phyloP scores from a whole-genome alignment of 2,113 vertebrate species.

The Tringa solitaria region DNA sequence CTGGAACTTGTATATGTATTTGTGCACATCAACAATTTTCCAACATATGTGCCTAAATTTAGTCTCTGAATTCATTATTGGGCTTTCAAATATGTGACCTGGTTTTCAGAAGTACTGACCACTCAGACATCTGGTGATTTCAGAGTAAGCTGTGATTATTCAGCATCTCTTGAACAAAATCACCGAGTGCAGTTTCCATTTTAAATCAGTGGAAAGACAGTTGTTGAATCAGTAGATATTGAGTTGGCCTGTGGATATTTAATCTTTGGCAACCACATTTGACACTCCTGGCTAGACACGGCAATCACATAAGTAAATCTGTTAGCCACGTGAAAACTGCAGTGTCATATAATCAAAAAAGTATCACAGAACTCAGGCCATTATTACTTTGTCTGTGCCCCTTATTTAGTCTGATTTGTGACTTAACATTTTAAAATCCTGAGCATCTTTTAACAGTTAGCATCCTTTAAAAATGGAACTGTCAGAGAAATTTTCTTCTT shows the following conservation, averaged over 20 bases:
- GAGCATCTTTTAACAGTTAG: neutral
- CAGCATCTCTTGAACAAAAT: slow-evolving; percentile 37
- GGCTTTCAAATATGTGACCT: neutral
- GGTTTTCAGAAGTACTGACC: slow-evolving; percentile 38
- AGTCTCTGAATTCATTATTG: slow-evolving; percentile 9
- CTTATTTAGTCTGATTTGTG: neutral
- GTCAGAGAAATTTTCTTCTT: slow-evolving; percentile 32
- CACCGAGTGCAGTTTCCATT: neutral
- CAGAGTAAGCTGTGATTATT: slow-evolving; percentile 24
- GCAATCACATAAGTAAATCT: neutral
- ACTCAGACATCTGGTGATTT: slow-evolving; percentile 32
- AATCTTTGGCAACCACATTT: neutral
- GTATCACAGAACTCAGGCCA: neutral
- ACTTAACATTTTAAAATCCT: slow-evolving; percentile 14
- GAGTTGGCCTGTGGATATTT: neutral
- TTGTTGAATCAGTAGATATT: neutral
- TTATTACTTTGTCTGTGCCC: neutral
- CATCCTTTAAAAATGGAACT: slow-evolving; percentile 16
- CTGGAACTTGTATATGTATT: neutral
- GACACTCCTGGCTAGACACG: neutral
- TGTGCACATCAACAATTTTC: neutral
- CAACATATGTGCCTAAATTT: slow-evolving; percentile 20
- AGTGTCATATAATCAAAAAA: neutral
- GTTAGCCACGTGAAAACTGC: neutral
- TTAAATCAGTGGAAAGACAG: neutral